Evolutionary conservation across 2,797 vertebrate genomes (phyloP), one percentile per base, ranked within the genome.

Genomic region (Florisuga fusca): DNA sequence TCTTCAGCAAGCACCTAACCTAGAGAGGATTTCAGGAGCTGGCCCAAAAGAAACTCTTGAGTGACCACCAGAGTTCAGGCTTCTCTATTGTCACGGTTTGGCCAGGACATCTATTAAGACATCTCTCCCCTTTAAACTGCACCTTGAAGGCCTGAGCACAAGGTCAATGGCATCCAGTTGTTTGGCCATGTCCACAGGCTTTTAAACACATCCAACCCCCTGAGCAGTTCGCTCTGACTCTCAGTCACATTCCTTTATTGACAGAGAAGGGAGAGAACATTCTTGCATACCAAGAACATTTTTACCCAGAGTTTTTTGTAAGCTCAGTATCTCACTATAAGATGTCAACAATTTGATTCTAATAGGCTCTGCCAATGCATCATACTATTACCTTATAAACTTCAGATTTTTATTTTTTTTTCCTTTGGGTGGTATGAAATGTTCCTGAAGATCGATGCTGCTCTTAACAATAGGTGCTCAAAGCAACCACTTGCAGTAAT

Each of bases 231-330:
- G 0, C 51, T 53, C 72, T 8, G 34, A 72, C 69, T 84, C 81
- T 72, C 67, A 59, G 64, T 55, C 72, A 84, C 91, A 79, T 91
- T 84, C 45, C 57, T 81, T 38, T 79, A 84, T 67, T 79, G 79
- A 86, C 20, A 5, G 77, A 90, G 72, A 45, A 78, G 51, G 34
- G 20, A 91, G 62, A 92, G 81, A 84, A 80, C 66, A 81, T 59
- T 95, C 91, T 95, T 89, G 79, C 79, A 90, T 81, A 92, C 76
- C 66, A 76, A 67, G 48, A 69, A 81, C 76, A 19, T 73, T 92
- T 92, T 74, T 86, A 79, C 8, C 31, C 15, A 27, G 51, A 84
- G 3, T 77, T 80, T 90, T 84, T 51, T 55, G 61, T 81, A 76
- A 85, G 61, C 54, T 89, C 84, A 84, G 38, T 45, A 83, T 92